A percentile compares a stretch with the other conserved stretches of the same genome.
Conservation (phyloP, 2,888 invertebrate species). For the Rhagonycha lutea region DNA sequence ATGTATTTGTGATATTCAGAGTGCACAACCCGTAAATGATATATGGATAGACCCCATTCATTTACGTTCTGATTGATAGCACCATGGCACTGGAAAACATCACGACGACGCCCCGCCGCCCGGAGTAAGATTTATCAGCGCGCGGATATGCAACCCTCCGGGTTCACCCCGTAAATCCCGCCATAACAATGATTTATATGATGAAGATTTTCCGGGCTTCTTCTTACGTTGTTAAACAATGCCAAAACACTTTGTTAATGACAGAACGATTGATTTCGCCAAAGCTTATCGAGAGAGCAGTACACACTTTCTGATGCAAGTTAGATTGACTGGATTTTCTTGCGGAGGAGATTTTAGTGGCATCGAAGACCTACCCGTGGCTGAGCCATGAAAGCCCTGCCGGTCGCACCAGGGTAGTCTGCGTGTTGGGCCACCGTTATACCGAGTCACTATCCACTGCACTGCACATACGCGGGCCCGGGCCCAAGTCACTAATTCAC, state of each 20-base stretch:
- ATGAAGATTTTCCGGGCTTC: slow-evolving; percentile 5
- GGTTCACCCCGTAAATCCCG: slow-evolving; percentile 12
- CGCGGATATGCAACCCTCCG: slow-evolving; percentile 38
- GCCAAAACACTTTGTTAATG: background rate
- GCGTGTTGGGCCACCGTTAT: slow-evolving; percentile 62
- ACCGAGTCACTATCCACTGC: slow-evolving; percentile 54
- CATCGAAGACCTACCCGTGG: slow-evolving; percentile 69
- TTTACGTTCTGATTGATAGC: slow-evolving; percentile 44
- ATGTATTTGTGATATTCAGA: slow-evolving; percentile 30
- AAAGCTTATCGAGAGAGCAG: background rate
- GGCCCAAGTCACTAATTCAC: slow-evolving; percentile 41
- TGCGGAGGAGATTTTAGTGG: slow-evolving; percentile 27
- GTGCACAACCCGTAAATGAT: slow-evolving; percentile 42
- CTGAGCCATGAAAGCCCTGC: slow-evolving; percentile 87
- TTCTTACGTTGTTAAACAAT: background rate
- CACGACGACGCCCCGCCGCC: slow-evolving; percentile 26
- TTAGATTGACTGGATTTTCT: slow-evolving; percentile 9
- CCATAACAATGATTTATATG: slow-evolving; percentile 23
- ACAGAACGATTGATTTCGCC: background rate
- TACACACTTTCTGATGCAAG: background rate
- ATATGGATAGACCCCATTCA: slow-evolving; percentile 40
- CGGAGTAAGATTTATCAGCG: slow-evolving; percentile 37
- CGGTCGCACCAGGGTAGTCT: slow-evolving; percentile 61
- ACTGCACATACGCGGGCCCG: slow-evolving; percentile 46
- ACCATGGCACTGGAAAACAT: slow-evolving; percentile 28